Base-by-base conservation (phyloP, 2,888 invertebrate species). In the Napeogenes inachia region DNA sequence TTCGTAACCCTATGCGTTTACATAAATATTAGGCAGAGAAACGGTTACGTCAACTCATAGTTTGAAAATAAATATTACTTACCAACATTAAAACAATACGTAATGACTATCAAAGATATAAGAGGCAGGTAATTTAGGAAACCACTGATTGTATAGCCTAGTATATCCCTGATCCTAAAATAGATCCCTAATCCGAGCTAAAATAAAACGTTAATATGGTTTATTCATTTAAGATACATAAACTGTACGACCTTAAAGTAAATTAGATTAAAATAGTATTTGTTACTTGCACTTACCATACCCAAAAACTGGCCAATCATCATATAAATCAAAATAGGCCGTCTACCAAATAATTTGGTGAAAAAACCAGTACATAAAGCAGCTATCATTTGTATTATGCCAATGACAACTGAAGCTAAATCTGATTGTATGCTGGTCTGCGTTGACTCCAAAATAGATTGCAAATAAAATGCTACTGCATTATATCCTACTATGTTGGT, bases 81-180 rank as follows among this genome's bases (percentile, higher is more conserved):
- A 50, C 50, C 50, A 50, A 50, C 30, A 30, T 50, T 50, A n/a
- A 50, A 50, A 12, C 50, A n/a, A 30, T 50, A 50, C 30, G 50
- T 50, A 50, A 30, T 30, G 10, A 50, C 30, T 30, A 50, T 30
- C 30, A 50, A 50, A 50, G 30, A 50, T 50, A 50, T 50, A 12
- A 50, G 5, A 30, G 50, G 50, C 8, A 50, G 50, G 30, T 50
- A 50, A 30, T 50, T 50, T 3, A 50, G 50, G 12, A 50, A 50
- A 30, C 50, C 50, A 50, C 30, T n/a, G 50, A 50, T 12, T 8
- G 10, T n/a, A 50, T 30, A 21, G n/a, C 8, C 21, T 8, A 3
- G 10, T 10, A 8, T 21, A 10, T 8, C n/a, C 10, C 50, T 50
- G n/a, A 30, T 30, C 12, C 6, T 50, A 10, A 50, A 50, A 30